A percentile compares a stretch with the other conserved stretches of the same genome.
phyloP scores from a whole-genome alignment of 2,888 invertebrate species.

The Anorthoa munda region DNA sequence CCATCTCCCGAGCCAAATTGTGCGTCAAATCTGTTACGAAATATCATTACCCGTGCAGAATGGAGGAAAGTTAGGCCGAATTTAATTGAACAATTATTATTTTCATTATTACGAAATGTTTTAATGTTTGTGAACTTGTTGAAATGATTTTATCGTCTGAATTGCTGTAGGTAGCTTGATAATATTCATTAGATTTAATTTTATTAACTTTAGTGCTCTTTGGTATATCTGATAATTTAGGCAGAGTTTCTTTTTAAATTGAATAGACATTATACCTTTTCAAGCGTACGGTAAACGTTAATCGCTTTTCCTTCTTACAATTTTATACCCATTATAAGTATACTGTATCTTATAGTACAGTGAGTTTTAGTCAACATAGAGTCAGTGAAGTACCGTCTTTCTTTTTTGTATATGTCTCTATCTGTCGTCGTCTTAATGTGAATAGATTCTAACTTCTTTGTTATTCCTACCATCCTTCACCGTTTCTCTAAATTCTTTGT shows the following conservation, averaged over 20 bases:
- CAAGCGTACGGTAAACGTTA: neutral
- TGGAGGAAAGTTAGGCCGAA: conserved; percentile 70
- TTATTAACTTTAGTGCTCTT: neutral
- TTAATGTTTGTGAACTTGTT: conserved; percentile 56
- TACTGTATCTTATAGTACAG: neutral
- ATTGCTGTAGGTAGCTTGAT: neutral
- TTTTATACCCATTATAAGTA: neutral
- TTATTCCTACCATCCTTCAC: neutral
- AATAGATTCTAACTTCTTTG: neutral
- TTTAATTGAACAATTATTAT: conserved; percentile 64
- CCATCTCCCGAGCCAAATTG: conserved; percentile 69
- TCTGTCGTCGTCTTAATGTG: neutral
- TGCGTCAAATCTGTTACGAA: conserved; percentile 72
- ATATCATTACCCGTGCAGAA: conserved; percentile 72
- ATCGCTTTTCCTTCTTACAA: neutral
- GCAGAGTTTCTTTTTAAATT: neutral
- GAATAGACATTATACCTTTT: neutral
- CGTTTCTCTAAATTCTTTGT: neutral
- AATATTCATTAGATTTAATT: conserved; percentile 4
- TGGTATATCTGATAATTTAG: neutral
- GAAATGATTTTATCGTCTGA: conserved; percentile 18
- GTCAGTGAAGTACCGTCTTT: neutral
- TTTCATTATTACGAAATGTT: conserved; percentile 61
- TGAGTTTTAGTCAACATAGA: neutral
- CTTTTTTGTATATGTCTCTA: neutral